phyloP scores from a whole-genome alignment of 2,888 invertebrate genomes.

The Nebria brevicollis region DNA sequence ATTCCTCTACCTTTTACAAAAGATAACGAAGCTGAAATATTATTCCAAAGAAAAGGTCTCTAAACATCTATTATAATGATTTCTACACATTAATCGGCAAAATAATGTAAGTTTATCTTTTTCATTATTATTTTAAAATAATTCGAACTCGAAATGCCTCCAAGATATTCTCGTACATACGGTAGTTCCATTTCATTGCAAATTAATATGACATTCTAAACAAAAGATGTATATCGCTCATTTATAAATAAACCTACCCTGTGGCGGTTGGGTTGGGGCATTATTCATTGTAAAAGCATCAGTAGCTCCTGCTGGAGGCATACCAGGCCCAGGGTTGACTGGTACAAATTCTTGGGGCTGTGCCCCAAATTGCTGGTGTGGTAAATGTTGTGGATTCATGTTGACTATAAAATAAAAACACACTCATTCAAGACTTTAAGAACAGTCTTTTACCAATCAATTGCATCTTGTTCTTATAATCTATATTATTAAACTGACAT shows the following conservation, averaged over 20 bases:
- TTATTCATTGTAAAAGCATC: conserved; percentile 29
- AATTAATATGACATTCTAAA: background rate
- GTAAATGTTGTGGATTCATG: conserved; percentile 67
- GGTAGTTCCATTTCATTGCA: background rate
- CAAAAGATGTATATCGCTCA: background rate
- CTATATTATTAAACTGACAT: background rate
- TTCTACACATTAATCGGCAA: no score
- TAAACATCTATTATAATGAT: no score
- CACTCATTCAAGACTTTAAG: background rate
- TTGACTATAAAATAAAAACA: conserved; percentile 50
- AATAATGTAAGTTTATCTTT: no score
- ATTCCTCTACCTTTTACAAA: no score
- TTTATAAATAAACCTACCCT: background rate
- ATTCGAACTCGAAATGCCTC: no score
- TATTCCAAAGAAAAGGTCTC: no score
- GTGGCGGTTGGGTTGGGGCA: conserved; percentile 16
- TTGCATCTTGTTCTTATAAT: background rate
- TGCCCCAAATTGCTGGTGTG: conserved; percentile 52
- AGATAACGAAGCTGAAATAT: no score
- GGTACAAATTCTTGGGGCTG: conserved; percentile 38
- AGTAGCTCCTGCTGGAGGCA: conserved; percentile 31
- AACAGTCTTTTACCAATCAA: background rate
- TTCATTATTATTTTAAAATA: no score
- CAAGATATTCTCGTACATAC: background rate
- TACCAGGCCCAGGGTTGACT: conserved; percentile 30